Conservation (phyloP, 2,888 invertebrate species). For the Stegana nigrithorax region DNA sequence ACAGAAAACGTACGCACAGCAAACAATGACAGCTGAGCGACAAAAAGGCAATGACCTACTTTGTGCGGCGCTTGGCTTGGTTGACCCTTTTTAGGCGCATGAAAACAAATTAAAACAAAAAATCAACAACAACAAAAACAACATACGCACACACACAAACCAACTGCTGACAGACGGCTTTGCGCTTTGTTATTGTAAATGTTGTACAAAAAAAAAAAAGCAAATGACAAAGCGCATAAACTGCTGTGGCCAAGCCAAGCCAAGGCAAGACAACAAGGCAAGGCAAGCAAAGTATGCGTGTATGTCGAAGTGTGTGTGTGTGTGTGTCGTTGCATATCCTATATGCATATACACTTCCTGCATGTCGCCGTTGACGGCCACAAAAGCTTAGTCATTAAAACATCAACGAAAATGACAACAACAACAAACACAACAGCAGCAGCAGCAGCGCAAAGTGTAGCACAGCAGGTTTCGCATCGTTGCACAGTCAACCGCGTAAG, state of each 20-base stretch:
- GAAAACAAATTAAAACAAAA: neutral
- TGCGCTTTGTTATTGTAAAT: constrained; percentile 1
- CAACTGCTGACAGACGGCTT: constrained; percentile 2
- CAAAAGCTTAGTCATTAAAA: neutral
- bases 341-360: neutral
- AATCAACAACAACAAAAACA: neutral
- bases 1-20: constrained; percentile 12
- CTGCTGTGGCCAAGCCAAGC: no score
- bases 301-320: neutral
- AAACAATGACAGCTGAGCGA: constrained; percentile 40
- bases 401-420: neutral
- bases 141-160: neutral
- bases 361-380: no score
- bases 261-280: neutral
- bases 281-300: neutral
- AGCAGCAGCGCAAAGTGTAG: neutral
- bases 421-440: neutral
- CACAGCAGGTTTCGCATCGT: neutral
- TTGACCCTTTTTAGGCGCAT: constrained; percentile 14
- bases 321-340: neutral
- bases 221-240: no score
- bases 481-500: neutral
- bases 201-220: no score
- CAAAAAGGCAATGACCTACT: constrained; percentile 64
- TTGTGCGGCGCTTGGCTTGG: constrained; percentile 26